Base-by-base conservation (phyloP, 2,888 invertebrate genomes). In the Drosophila paramelanica region DNA sequence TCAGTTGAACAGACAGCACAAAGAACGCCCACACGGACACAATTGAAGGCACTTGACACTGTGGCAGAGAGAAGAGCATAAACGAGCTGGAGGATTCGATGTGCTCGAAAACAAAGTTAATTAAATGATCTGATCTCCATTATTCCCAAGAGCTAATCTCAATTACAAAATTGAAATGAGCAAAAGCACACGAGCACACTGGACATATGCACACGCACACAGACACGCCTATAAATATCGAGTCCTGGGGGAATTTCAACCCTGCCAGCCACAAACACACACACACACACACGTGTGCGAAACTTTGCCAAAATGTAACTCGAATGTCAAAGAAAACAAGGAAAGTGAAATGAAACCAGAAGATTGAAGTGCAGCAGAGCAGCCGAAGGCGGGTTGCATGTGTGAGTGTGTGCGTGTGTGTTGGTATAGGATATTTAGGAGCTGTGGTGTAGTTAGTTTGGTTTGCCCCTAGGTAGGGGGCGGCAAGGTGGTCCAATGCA, bases 71-170 rank as follows among this genome's bases (percentile, higher is more conserved):
- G 2, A 25, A 10, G 10, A 56, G 77, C 36, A 17, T 11, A 47
- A 33, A 41, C 27, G 55, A 67, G 69, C 61, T 49, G 66, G 46
- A 61, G 60, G 53, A 62, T 65, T 73, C 64, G 67, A 82, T 88
- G 83, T 82, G 78, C 83, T 82, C 78, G 89, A 88, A 79, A 85
- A 81, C 80, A 89, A 91, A 91, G 85, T 90, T 90, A 90, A 90
- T 90, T 90, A 91, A 90, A 90, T 90, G 90, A 90, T 91, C 87
- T 86, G 89, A 90, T 91, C 91, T 90, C 83, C 83, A 88, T 90
- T 90, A 89, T 89, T 79, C 88, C 89, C 86, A 86, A 87, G 87
- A 82, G 90, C 83, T 85, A 90, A 88, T 89, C 91, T 88, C 88
- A 90, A 89, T 91, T 91, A 91, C 88, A 83, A 89, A 89, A 90